Evolutionary conservation across 2,888 invertebrate species (phyloP).

Genomic region (Eudemis profundana): DNA sequence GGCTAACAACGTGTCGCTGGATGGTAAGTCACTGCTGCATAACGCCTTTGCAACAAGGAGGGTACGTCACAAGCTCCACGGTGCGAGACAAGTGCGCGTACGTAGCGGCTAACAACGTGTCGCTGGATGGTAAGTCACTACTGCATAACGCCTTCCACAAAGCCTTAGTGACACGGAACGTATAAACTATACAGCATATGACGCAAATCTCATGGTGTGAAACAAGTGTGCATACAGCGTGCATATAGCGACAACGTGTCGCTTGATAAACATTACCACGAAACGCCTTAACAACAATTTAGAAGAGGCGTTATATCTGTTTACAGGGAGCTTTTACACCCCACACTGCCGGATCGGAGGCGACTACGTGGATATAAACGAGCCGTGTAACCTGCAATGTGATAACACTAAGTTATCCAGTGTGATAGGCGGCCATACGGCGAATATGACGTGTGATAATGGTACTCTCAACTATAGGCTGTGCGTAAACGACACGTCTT

Average conservation of each 20-base stretch:
- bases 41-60: too few relatives aligned
- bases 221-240: slow-evolving; percentile 65
- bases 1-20: slow-evolving; percentile 70
- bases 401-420: slow-evolving; percentile 53
- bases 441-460: slow-evolving; percentile 71
- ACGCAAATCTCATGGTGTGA: slow-evolving; percentile 64
- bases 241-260: slow-evolving; percentile 72
- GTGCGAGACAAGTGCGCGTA: slow-evolving; percentile 70
- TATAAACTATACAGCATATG: too few relatives aligned
- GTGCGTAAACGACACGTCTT: slow-evolving; percentile 53
- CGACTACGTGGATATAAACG: slow-evolving; percentile 67
- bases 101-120: slow-evolving; percentile 70
- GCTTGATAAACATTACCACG: too few relatives aligned
- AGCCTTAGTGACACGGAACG: too few relatives aligned
- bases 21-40: too few relatives aligned
- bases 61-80: too few relatives aligned
- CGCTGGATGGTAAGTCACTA: slow-evolving; percentile 76
- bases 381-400: slow-evolving; percentile 68
- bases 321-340: slow-evolving; percentile 60
- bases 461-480: slow-evolving; percentile 60
- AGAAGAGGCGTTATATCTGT: too few relatives aligned
- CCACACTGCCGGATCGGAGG: slow-evolving; percentile 64
- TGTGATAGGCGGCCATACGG: slow-evolving; percentile 53
- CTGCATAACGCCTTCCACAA: too few relatives aligned
- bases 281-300: too few relatives aligned